Conservation (phyloP, 2,888 invertebrate species). For the Trichogramma evanescens region DNA sequence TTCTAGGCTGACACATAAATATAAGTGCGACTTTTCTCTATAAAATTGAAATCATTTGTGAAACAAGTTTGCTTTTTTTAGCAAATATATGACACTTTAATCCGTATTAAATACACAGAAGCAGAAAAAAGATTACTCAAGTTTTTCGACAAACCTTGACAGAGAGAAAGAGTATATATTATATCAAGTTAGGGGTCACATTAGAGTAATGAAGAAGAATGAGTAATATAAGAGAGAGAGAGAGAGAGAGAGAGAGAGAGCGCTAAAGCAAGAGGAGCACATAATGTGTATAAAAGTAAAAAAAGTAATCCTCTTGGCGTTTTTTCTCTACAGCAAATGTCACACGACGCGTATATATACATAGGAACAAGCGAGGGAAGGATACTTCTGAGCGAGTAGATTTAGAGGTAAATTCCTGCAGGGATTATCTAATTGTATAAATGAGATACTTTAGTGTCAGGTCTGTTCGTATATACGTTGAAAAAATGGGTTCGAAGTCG, state of each 20-base stretch:
- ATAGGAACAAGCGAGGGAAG: neutral
- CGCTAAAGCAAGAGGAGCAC: neutral
- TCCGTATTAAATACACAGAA: no score
- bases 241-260: neutral
- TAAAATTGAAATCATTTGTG: no score
- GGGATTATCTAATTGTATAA: slow-evolving; percentile 9
- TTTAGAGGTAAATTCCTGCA: slow-evolving; percentile 8
- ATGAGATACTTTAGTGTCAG: neutral
- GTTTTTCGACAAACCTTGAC: no score
- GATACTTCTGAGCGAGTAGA: neutral
- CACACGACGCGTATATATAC: neutral
- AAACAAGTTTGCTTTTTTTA: no score
- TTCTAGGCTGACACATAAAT: no score
- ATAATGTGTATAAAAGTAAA: neutral
- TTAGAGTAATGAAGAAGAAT: no score
- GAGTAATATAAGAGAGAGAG: neutral
- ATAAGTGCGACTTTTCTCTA: no score
- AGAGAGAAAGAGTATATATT: no score
- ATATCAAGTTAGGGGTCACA: no score
- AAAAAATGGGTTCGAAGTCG: neutral
- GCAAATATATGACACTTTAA: no score
- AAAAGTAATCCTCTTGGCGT: neutral
- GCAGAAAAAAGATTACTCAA: no score
- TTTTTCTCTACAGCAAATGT: neutral
- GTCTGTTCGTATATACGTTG: neutral